Evolutionary conservation across 2,113 vertebrate genomes (phyloP).

Genomic region (Chionis minor): DNA sequence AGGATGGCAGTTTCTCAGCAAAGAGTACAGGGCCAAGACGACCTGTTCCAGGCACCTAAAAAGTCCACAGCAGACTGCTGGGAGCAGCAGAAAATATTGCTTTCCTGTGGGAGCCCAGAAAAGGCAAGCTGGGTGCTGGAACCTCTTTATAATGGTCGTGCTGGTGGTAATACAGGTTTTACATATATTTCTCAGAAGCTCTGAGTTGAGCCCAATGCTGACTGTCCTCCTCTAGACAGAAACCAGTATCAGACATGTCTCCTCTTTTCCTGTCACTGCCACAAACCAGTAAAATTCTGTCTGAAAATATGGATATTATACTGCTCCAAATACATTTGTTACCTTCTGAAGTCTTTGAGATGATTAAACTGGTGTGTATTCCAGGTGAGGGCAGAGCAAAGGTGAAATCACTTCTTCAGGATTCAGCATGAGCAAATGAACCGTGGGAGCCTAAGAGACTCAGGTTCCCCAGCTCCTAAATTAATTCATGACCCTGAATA

Average conservation of each 20-base stretch:
- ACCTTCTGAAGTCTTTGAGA: background rate
- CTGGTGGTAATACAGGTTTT: background rate
- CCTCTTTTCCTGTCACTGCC: background rate
- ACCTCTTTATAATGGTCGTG: background rate
- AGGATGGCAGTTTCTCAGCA: background rate
- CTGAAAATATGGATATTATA: background rate
- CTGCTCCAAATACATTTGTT: background rate
- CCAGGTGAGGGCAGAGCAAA: background rate
- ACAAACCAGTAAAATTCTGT: background rate
- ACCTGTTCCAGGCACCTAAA: background rate
- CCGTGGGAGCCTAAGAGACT: background rate
- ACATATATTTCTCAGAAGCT: background rate
- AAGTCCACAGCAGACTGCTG: background rate
- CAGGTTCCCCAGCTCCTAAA: background rate
- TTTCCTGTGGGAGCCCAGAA: background rate
- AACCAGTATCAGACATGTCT: background rate
- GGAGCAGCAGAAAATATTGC: background rate
- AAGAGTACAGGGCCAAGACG: accelerated
- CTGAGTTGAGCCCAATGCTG: background rate
- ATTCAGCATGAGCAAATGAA: background rate
- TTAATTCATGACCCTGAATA: background rate
- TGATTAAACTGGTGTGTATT: background rate
- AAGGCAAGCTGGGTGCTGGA: background rate
- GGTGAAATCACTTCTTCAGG: background rate
- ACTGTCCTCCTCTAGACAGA: background rate